Evolutionary conservation across 2,797 vertebrate genomes (phyloP).

Genomic region (Sardinella longiceps): DNA sequence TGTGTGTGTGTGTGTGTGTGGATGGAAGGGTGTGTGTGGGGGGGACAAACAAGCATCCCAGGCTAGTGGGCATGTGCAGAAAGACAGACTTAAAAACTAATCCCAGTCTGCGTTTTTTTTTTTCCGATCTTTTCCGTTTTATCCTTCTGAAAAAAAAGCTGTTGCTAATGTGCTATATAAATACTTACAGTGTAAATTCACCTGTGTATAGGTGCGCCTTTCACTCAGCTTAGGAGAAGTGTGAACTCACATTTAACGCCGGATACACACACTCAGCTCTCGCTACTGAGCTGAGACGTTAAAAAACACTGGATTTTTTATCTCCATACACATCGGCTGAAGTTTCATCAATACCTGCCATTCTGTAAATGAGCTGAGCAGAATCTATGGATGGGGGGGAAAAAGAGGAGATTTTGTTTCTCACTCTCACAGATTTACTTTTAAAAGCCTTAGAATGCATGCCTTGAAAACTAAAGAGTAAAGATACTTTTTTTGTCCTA

Average conservation of each 20-base stretch:
- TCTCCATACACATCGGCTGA: conserved; percentile 38
- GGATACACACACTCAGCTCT: conserved; percentile 40
- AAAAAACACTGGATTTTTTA: conserved; percentile 37
- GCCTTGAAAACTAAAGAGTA: too few relatives aligned
- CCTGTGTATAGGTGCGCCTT: conserved; percentile 3
- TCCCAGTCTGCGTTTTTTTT: conserved; percentile 17
- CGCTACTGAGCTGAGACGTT: not conserved
- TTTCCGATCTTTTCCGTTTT: conserved; percentile 29
- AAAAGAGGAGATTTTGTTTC: not conserved
- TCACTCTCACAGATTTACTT: too few relatives aligned
- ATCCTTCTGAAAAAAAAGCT: conserved; percentile 20
- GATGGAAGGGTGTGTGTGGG: too few relatives aligned
- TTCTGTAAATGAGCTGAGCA: conserved; percentile 30
- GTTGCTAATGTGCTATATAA: conserved; percentile 33
- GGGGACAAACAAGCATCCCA: not conserved
- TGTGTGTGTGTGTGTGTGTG: not conserved
- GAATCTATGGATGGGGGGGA: conserved; percentile 16
- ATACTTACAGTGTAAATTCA: conserved; percentile 40
- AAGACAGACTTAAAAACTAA: not conserved
- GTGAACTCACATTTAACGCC: conserved; percentile 27
- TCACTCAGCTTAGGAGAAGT: conserved; percentile 29
- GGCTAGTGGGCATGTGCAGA: not conserved
- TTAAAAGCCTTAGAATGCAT: too few relatives aligned
- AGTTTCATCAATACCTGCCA: conserved; percentile 42
- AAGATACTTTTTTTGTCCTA: too few relatives aligned